These are phyloP conservation scores for Ichneumon xanthorius DNA, from an alignment of 2,888 invertebrate species.

Conservation along the genomic window DNA sequence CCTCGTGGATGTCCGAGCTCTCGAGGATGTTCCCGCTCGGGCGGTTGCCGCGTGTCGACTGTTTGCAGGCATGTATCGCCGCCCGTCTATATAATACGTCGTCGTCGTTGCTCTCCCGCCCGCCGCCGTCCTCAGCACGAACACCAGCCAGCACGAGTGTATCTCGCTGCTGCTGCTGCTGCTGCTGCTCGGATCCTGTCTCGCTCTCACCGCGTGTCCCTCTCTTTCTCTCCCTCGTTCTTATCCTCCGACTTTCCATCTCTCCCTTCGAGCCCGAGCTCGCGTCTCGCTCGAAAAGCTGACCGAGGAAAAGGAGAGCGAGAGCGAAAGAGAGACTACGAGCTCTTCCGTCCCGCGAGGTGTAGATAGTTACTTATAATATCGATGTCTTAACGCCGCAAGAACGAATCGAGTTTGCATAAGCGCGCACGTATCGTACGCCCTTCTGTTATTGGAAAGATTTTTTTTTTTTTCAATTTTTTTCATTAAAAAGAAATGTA, in stretches of 20 bases:
- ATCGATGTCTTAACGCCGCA: constrained; percentile 7
- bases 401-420: constrained; percentile 2
- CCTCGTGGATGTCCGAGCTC: constrained; percentile 60
- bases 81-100: constrained; percentile 78
- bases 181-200: constrained; percentile 21
- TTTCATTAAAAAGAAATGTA: not conserved
- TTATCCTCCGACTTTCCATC: constrained; percentile 21
- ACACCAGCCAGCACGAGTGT: not conserved
- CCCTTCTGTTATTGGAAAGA: not conserved
- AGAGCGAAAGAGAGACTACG: too few species aligned
- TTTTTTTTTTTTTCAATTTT: too few species aligned
- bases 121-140: constrained; percentile 53
- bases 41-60: constrained; percentile 84
- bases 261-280: not conserved
- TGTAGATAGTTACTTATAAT: constrained; percentile 14
- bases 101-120: constrained; percentile 72
- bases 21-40: constrained; percentile 73
- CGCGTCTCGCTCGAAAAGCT: not conserved
- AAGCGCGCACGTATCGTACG: not conserved
- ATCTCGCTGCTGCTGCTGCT: not conserved
- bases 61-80: constrained; percentile 79
- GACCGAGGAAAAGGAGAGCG: constrained; percentile 5
- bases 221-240: constrained; percentile 17
- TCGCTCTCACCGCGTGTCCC: not conserved
- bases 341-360: not conserved